Evolutionary conservation across 2,113 vertebrate genomes (phyloP).

Genomic region (Corythornis madagascariensis): DNA sequence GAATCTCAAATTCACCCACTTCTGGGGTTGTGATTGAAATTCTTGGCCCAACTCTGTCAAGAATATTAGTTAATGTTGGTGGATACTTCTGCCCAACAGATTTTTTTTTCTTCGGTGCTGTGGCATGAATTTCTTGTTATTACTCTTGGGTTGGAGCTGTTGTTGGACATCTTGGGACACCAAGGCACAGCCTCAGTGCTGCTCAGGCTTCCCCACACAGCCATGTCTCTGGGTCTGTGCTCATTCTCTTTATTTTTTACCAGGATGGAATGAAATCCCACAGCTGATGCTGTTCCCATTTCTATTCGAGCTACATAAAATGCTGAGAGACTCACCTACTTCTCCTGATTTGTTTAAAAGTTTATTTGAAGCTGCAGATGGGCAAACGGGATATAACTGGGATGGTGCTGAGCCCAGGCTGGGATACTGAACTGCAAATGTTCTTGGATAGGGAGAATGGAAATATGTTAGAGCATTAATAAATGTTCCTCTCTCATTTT

Average conservation of each 20-base stretch:
- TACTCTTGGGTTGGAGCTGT: not conserved
- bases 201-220: not conserved
- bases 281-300: not conserved
- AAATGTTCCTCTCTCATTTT: conserved; percentile 6
- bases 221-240: not conserved
- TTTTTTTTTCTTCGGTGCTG: not conserved
- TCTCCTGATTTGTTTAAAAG: not conserved
- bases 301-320: not conserved
- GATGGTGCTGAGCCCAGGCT: not conserved
- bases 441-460: not conserved
- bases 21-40: not conserved
- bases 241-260: not conserved
- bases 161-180: not conserved
- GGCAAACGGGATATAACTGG: not conserved
- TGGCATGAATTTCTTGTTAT: not conserved
- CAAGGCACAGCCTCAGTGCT: not conserved
- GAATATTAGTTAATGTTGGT: not conserved
- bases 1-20: not conserved
- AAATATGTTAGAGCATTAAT: not conserved
- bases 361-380: not conserved
- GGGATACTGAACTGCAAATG: not conserved
- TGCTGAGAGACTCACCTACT: not conserved
- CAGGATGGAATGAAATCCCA: not conserved
- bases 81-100: not conserved
- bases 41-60: not conserved